Conservation (phyloP, 2,113 vertebrate genomes). For the Colaptes auratus region DNA sequence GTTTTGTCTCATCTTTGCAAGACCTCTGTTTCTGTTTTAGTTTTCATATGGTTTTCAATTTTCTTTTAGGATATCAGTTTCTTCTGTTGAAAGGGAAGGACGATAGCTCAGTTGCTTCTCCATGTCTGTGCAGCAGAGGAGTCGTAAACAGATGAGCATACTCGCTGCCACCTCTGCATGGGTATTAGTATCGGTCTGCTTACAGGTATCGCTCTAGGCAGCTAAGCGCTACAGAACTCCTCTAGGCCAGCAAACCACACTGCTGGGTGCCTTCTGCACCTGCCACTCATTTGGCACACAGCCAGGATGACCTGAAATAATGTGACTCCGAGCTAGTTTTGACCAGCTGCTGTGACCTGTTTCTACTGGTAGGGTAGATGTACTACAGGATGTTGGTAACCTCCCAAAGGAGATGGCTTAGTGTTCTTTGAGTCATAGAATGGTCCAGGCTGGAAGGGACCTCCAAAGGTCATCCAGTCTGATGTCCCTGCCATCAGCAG, state of each 20-base stretch:
- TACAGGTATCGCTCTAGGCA: conserved; percentile 53
- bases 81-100: conserved; percentile 67
- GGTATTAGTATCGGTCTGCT: conserved; percentile 52
- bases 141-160: conserved; percentile 43
- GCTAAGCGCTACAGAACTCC: neutral
- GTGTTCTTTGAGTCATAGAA: neutral
- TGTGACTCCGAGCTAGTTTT: neutral
- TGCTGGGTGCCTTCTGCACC: neutral
- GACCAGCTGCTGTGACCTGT: neutral
- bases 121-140: conserved; percentile 55
- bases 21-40: conserved; percentile 50
- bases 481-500: no score
- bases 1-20: conserved; percentile 2
- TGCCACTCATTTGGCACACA: neutral
- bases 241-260: neutral
- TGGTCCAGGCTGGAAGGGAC: no score
- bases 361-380: neutral
- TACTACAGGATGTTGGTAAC: neutral
- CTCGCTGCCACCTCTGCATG: conserved; percentile 49
- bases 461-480: no score
- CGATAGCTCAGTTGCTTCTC: conserved; percentile 67
- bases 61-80: conserved; percentile 64
- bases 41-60: conserved; percentile 57
- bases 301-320: neutral
- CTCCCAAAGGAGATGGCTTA: neutral